Base-by-base conservation (phyloP, 2,888 invertebrate genomes). In the Orthonevra nobilis region DNA sequence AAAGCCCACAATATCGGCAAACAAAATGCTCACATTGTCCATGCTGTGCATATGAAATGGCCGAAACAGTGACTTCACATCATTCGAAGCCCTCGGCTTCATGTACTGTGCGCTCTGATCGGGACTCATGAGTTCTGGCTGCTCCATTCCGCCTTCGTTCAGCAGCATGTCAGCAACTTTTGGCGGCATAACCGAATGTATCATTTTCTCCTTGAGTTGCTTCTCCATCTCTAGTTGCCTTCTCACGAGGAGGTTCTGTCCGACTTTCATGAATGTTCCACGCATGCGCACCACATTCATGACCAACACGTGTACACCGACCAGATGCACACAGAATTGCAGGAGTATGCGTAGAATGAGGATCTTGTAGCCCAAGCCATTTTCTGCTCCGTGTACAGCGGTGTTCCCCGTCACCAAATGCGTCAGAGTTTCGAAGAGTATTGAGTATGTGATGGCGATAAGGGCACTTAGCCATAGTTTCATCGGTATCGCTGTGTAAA, bases 1-100 rank as follows among this genome's bases (percentile, higher is more conserved):
- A 88, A 99, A 99, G 30, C 98, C 98, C 15, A 98, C 98, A 85
- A 99, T 98, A 87, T 99, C 98, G 20, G 98, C 98, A 87, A 98
- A 98, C 44, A 99, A 90, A 85, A 99, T 98, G 89, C 97, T 97
- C 40, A 98, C 98, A 87, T 97, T 94, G 82, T 96, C 96, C 97
- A 98, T 97, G 64, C 95, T 94, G 87, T 95, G 95, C 97, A 98
- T 98, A 85, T 98, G 97, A 88, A 98, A 98, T 4, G 97, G 97
- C 34, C 98, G 92, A 89, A 98, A 98, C 52, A 96, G 90, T 0
- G 96, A 94, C 83, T 94, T 93, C 17, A 96, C 92, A 85, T 95
- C 89, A 64, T 87, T 87, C 4, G 88, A 88, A 10, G 85, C 83
- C 0, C 88, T 83, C 0, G 86, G 86, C 0, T 84, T 83, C 84